Evolutionary conservation across 2,888 invertebrate genomes (phyloP), one percentile per base, ranked within the genome.

Genomic region (Monoplex corrugatus): DNA sequence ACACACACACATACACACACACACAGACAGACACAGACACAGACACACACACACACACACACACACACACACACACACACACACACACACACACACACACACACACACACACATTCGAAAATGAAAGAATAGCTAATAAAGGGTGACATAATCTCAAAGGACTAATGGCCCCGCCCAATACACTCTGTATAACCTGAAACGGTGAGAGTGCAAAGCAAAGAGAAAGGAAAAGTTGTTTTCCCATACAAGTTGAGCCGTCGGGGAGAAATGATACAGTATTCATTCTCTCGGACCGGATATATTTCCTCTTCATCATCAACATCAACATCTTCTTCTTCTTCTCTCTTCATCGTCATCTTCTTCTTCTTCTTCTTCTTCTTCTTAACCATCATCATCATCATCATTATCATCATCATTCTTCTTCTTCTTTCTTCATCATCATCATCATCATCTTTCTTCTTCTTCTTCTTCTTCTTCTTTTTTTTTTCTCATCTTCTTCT

Each of bases 41-140:
- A 78, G 78, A 78, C 78, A 57, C 19, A 57, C 57, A 57, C 19
- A 57, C 57, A 57, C 19, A 57, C 57, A 57, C 19, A 57, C 57
- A 57, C 19, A 57, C 57, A 57, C 19, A 57, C 57, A 57, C 19
- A 57, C 57, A 57, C 19, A 57, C 63, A 10, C 6, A 72, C 3
- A 72, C 32, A 32, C 10, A 13, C 86, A 63, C 28, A 86, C 57
- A 68, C 68, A 86, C 57, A 86, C 38, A 84, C 84, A 84, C 8
- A 10, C 50, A 84, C 35, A 84, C 32, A 50, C 84, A 84, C 16
- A 84, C 50, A 50, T 50, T 45, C 50, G 45, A 8, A 50, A n/a
- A n/a, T n/a, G n/a, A n/a, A n/a, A n/a, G n/a, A n/a, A n/a, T n/a
- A n/a, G n/a, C n/a, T n/a, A n/a, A n/a, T n/a, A n/a, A n/a, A n/a